Conservation (phyloP, 2,888 invertebrate genomes). For the Drosophila stalkeri region DNA sequence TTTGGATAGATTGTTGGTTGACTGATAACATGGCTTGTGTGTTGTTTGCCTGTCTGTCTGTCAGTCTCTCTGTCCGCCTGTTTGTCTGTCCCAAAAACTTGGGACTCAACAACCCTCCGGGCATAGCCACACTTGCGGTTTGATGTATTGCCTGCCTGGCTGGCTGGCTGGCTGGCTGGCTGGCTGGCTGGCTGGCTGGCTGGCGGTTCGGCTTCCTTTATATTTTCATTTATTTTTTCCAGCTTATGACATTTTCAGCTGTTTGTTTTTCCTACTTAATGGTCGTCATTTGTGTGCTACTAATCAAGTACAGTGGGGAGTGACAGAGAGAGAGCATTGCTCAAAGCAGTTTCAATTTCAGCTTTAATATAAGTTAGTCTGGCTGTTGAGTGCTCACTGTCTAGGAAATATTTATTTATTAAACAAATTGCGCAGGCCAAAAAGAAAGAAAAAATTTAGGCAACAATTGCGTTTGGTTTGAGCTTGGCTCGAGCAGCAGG, state of each 20-base stretch:
- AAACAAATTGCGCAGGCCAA: conserved; percentile 55
- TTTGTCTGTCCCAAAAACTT: neutral
- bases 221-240: conserved; percentile 35
- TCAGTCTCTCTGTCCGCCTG: neutral
- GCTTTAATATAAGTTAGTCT: neutral
- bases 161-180: conserved; percentile 1
- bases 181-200: neutral
- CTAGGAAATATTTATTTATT: conserved; percentile 47
- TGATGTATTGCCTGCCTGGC: conserved; percentile 12
- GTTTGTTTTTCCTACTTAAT: conserved; percentile 47
- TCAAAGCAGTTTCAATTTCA: neutral
- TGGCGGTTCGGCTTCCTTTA: neutral
- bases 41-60: conserved; percentile 14
- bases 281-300: conserved; percentile 37
- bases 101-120: conserved; percentile 5
- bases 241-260: conserved; percentile 49
- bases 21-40: conserved; percentile 30
- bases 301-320: conserved; percentile 43
- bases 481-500: neutral
- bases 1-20: conserved; percentile 19
- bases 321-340: neutral
- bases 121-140: conserved; percentile 21
- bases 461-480: conserved; percentile 48
- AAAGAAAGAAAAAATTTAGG: conserved; percentile 3
- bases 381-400: conserved; percentile 31